Base-by-base conservation (phyloP, 2,113 vertebrate genomes). In the Regulus satrapa region DNA sequence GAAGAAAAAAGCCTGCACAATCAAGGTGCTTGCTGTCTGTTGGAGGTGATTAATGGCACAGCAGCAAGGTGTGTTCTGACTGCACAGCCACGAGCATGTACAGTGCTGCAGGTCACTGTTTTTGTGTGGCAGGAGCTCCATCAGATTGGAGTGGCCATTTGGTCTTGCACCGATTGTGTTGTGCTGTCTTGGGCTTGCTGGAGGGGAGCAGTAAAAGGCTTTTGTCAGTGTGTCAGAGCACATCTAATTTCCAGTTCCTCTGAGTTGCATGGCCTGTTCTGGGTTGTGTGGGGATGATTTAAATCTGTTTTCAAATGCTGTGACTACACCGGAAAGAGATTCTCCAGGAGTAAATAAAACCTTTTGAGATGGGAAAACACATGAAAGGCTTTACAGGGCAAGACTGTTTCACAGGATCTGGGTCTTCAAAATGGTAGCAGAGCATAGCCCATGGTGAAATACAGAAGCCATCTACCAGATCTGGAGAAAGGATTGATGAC, bases 61-160 rank as follows among this genome's bases (percentile, higher is more conserved):
- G 32, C 32, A 36, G 3, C 0, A 0, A 43, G 25, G 61, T 29
- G 12, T 45, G 29, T 23, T 61, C 55, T 29, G 16, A 6, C 17
- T n/a, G 64, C 68, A 26, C 1, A 1, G 38, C 7, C 7, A 6
- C 25, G 28, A 41, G 10, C 24, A 1, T 3, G 7, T 29, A 19
- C 16, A 12, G 14, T 7, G 24, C 46, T 59, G 29, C 48, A 31
- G 18, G 8, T 58, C 6, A 5, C 40, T 26, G 9, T 1, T 32
- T 29, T 5, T 26, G n/a, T 68, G 45, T 24, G 15, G 26, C 1
- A 0, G 20, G 43, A 58, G 10, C 32, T 12, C 34, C 29, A 7
- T 40, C 8, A 7, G 13, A 32, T 5, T 17, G 29, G 19, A 8
- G 12, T 58, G 24, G 38, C 49, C 23, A 4, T 7, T 12, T 31